Conservation (phyloP, 53 echinoderm and acorn worm genomes). For the Antedon mediterranea region DNA sequence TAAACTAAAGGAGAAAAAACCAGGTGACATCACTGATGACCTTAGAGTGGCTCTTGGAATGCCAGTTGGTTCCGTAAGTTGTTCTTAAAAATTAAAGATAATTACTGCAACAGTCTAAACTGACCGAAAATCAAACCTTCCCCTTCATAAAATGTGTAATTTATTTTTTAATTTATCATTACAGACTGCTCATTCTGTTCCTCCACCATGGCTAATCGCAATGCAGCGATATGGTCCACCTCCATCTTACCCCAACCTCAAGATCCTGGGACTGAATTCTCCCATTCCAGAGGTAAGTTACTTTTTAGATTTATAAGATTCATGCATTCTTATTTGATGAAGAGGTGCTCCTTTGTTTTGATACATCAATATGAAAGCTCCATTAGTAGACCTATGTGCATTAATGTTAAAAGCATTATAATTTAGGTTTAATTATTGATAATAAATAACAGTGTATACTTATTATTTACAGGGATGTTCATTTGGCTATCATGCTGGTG, state of each 20-base stretch:
- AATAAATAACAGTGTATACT: neutral
- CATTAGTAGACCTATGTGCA: no score
- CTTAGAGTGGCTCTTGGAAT: conserved; percentile 90
- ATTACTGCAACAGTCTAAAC: no score
- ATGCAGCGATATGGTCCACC: conserved; percentile 98
- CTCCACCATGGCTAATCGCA: conserved; percentile 98
- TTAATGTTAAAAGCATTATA: no score
- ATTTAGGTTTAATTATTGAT: neutral
- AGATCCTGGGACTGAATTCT: conserved; percentile 86
- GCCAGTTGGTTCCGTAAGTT: conserved; percentile 75
- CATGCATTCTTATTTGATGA: no score
- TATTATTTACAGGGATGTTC: conserved; percentile 45
- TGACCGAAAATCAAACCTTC: no score
- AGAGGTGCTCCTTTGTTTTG: no score
- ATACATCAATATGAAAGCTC: no score
- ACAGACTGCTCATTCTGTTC: conserved; percentile 81
- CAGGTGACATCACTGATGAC: conserved; percentile 83
- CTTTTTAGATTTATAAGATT: no score
- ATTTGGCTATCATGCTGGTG: conserved; percentile 98
- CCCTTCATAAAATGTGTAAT: no score
- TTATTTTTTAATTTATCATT: neutral
- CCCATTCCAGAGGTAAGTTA: conserved; percentile 91
- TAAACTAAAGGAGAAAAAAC: conserved; percentile 94
- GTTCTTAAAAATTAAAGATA: neutral
- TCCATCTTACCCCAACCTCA: conserved; percentile 93